A percentile compares a stretch with the other conserved stretches of the same genome.
Conservation (phyloP, 2,113 vertebrate species). For the Mustela nigripes region DNA sequence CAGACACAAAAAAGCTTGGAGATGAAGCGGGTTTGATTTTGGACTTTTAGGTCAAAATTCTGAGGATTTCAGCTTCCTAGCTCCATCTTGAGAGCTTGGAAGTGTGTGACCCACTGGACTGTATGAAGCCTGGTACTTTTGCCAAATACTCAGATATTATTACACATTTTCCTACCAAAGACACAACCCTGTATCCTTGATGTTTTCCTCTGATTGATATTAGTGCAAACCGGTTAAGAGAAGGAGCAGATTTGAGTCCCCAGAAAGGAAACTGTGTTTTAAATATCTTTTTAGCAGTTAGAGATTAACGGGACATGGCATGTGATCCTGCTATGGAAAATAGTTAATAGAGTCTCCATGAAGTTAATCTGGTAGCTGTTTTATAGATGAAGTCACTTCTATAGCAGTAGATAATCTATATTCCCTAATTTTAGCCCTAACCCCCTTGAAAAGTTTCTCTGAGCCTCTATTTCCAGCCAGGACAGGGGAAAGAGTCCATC, state of each 20-base stretch:
- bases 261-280: not conserved
- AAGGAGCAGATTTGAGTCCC: not conserved
- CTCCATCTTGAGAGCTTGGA: not conserved
- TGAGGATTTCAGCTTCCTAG: not conserved
- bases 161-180: not conserved
- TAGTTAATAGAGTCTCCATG: not conserved
- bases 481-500: not conserved
- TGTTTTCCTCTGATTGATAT: not conserved
- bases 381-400: not conserved
- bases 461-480: not conserved
- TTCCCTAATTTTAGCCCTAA: not conserved
- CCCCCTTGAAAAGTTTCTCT: not conserved
- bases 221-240: not conserved
- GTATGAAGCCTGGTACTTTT: not conserved
- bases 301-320: not conserved
- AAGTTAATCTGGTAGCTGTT: not conserved
- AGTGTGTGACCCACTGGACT: not conserved
- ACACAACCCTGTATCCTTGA: not conserved
- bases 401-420: not conserved
- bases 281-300: not conserved
- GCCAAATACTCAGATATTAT: not conserved
- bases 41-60: not conserved
- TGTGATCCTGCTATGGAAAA: not conserved
- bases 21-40: not conserved
- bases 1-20: not conserved